phyloP scores from a whole-genome alignment of 2,113 vertebrate species.

The Cariama cristata region DNA sequence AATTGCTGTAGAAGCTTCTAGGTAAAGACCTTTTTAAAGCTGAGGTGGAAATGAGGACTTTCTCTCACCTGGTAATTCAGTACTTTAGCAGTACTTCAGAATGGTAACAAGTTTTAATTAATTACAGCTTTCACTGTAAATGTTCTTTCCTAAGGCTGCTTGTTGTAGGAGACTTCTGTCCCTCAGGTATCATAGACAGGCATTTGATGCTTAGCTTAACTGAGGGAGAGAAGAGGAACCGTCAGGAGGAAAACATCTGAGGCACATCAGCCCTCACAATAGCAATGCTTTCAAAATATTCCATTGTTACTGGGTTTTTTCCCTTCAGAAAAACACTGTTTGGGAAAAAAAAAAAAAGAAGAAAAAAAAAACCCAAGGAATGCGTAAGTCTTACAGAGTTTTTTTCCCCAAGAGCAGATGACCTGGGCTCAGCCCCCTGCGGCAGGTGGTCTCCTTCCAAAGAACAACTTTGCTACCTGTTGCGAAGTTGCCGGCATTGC shows the following conservation, averaged over 20 bases:
- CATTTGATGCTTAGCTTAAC: neutral
- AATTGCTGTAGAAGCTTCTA: neutral
- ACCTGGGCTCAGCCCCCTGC: accelerated
- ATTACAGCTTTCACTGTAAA: neutral
- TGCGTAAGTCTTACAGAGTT: neutral
- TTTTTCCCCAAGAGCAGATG: neutral
- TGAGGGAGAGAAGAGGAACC: neutral
- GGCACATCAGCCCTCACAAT: neutral
- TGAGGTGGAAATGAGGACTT: neutral
- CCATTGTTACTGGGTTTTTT: neutral
- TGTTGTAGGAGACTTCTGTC: neutral
- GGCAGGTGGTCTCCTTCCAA: neutral
- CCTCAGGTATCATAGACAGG: neutral
- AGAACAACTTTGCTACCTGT: neutral
- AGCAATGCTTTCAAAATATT: neutral
- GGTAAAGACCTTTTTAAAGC: neutral
- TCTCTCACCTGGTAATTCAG: neutral
- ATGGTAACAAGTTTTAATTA: neutral
- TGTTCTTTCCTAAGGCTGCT: neutral
- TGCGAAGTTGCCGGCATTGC: neutral
- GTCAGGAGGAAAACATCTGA: neutral
- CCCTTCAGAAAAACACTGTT: neutral
- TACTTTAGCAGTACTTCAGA: neutral
- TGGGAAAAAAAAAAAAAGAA: neutral
- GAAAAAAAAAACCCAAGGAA: neutral